These are phyloP conservation scores for Drosophila tsacasi DNA, from an alignment of 1,140 invertebrate genomes.

Conservation along the genomic window DNA sequence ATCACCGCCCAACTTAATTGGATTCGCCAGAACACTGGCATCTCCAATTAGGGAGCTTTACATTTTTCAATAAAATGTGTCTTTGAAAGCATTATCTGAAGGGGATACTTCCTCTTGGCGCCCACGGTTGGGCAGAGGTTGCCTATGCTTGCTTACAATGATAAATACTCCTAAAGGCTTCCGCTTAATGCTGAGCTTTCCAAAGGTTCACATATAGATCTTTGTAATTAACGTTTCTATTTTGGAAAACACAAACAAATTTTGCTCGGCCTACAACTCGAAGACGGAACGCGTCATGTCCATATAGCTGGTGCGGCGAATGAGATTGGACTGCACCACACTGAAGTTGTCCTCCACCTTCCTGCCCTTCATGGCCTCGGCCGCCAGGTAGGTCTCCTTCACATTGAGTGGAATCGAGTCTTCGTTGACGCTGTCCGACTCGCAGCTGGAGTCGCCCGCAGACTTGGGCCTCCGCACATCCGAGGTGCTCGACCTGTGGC, in stretches of 20 bases:
- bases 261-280: slow-evolving; percentile 30
- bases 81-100: background rate
- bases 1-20: slow-evolving; percentile 50
- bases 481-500: slow-evolving; percentile 54
- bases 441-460: slow-evolving; percentile 18
- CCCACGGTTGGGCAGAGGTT: too few species aligned
- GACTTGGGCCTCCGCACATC: slow-evolving; percentile 33
- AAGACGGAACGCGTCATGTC: slow-evolving; percentile 55
- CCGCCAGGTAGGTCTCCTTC: slow-evolving; percentile 20
- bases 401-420: slow-evolving; percentile 19
- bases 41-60: slow-evolving; percentile 21
- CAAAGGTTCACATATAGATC: background rate
- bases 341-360: slow-evolving; percentile 22
- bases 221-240: slow-evolving; percentile 2
- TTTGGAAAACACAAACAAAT: background rate
- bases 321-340: slow-evolving; percentile 68
- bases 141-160: background rate
- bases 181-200: too few species aligned
- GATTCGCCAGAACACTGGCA: slow-evolving; percentile 51
- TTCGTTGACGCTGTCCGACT: slow-evolving; percentile 27
- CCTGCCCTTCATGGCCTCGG: slow-evolving; percentile 30
- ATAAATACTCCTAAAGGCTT: background rate
- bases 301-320: slow-evolving; percentile 56
- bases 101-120: background rate
- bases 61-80: background rate